Conservation (phyloP, 1,140 invertebrate genomes). For the Leptopilina boulardi region DNA sequence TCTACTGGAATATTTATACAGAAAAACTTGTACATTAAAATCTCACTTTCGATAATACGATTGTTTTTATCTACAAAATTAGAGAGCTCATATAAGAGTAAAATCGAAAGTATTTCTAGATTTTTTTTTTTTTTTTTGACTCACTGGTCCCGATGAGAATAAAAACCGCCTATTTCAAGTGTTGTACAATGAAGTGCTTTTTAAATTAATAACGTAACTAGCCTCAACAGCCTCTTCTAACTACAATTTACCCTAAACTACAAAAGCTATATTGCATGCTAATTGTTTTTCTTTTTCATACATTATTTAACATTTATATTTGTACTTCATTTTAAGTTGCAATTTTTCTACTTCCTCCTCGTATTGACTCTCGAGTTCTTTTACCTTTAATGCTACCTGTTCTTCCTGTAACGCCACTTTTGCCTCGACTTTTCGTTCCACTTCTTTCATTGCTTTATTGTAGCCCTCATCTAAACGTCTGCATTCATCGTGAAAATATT, state of each 20-base stretch:
- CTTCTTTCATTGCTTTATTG: slow-evolving; percentile 65
- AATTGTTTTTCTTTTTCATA: slow-evolving; percentile 61
- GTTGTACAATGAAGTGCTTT: slow-evolving; percentile 72
- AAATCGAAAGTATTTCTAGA: slow-evolving; percentile 11
- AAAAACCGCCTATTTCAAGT: slow-evolving; percentile 59
- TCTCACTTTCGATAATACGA: slow-evolving; percentile 22
- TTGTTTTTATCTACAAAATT: slow-evolving; percentile 31
- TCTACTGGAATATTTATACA: slow-evolving; percentile 28
- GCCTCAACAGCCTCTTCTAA: slow-evolving; percentile 75
- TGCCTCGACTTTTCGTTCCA: slow-evolving; percentile 64
- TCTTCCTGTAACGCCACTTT: slow-evolving; percentile 60
- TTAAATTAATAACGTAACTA: slow-evolving; percentile 70
- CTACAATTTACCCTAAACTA: slow-evolving; percentile 63
- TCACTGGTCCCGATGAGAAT: slow-evolving; percentile 63
- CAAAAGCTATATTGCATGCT: slow-evolving; percentile 69
- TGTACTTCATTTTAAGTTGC: slow-evolving; percentile 70
- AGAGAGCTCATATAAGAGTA: slow-evolving; percentile 6
- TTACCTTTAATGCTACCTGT: slow-evolving; percentile 61
- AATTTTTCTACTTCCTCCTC: slow-evolving; percentile 64
- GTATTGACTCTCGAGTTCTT: slow-evolving; percentile 61
- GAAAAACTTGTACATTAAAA: slow-evolving; percentile 58
- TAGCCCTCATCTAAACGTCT: slow-evolving; percentile 68
- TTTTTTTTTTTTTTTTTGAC: slow-evolving; percentile 39
- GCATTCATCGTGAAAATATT: slow-evolving; percentile 61
- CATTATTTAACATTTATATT: slow-evolving; percentile 70